Base-by-base conservation (phyloP, 2,888 invertebrate species). In the Drosophila buzzatii region DNA sequence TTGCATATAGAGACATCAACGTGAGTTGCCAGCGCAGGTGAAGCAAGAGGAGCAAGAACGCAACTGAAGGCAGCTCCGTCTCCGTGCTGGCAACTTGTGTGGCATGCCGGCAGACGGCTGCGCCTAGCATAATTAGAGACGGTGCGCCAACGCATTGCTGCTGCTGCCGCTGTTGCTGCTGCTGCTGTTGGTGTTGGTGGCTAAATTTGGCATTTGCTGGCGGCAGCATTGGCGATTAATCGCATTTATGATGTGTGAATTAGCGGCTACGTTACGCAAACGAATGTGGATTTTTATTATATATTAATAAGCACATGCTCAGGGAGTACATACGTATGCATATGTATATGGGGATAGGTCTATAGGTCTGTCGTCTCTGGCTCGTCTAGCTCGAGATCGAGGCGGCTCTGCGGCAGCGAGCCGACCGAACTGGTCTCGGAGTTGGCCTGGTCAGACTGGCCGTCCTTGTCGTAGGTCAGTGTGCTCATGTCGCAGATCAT, bases 11-110 rank as follows among this genome's bases (percentile, higher is more conserved):
- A 84, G 84, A 88, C 89, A 86, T 86, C 87, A 89, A 79, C 67
- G 78, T 83, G 84, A 77, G 84, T 73, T 75, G 84, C 70, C 61
- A 42, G 75, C 81, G 78, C 88, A 85, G 88, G 88, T 88, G 85
- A 73, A 61, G 75, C 59, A 62, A 3, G 44, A 33, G 44, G 57
- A 7, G 39, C 23, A 6, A n/a, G n/a, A 7, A 23, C 37, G 10
- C 55, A n/a, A 23, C 10, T 14, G 37, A 9, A 14, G 44, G 57
- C 57, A 52, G 23, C 20, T 27, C 39, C 42, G 39, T 41, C 53
- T 16, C 10, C 33, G 12, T 53, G 39, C 14, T 31, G 62, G 71
- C 89, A 61, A 76, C 89, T 81, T 85, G 84, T 85, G 85, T 89
- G 85, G 85, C 89, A 77, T 55, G 64, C 20, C 70, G 41, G 66